Conservation (phyloP, 1,140 invertebrate species). For the Ceratitis capitata region DNA sequence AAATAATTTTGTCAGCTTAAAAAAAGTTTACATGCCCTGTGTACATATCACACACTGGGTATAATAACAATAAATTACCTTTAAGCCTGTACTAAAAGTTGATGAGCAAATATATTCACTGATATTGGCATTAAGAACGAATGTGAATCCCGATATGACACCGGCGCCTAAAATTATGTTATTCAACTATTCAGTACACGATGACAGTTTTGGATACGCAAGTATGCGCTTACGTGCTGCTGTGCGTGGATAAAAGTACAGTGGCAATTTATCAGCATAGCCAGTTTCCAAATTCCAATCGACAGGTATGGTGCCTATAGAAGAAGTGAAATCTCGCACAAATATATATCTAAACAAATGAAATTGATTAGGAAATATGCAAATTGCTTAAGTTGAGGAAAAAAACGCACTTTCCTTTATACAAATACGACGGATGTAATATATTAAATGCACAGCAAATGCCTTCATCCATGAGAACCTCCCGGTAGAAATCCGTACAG, state of each 20-base stretch:
- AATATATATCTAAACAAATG: constrained; percentile 31
- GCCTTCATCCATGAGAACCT: constrained; percentile 79
- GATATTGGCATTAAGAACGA: constrained; percentile 75
- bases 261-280: constrained; percentile 68
- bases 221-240: constrained; percentile 65
- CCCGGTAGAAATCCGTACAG: constrained; percentile 75
- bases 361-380: constrained; percentile 26
- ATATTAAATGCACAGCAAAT: constrained; percentile 82
- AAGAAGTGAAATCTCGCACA: constrained; percentile 53
- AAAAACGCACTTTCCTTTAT: constrained; percentile 42
- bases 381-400: neutral
- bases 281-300: constrained; percentile 80
- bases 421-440: constrained; percentile 72
- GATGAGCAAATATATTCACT: constrained; percentile 82
- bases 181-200: constrained; percentile 46
- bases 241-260: constrained; percentile 71
- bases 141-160: constrained; percentile 73
- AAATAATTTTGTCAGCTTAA: no score
- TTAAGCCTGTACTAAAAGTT: constrained; percentile 80
- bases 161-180: constrained; percentile 69
- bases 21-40: no score
- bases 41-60: no score
- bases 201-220: constrained; percentile 23
- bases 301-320: constrained; percentile 62
- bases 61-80: no score